Percentiles rank a stretch among this genome's conserved stretches.
phyloP scores from a whole-genome alignment of 1,140 invertebrate genomes.

The Adoxophyes honmai region DNA sequence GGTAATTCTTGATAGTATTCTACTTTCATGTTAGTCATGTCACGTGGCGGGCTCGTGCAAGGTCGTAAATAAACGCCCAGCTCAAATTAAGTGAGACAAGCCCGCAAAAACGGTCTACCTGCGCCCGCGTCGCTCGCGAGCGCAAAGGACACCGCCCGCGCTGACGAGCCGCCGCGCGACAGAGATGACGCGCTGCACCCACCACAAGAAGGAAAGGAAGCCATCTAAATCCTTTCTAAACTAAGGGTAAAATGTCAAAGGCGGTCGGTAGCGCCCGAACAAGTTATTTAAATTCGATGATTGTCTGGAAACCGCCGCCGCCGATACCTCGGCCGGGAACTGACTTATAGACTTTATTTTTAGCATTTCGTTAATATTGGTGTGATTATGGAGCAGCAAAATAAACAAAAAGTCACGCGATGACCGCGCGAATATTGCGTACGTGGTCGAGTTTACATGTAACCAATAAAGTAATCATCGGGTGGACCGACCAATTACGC shows the following conservation, averaged over 20 bases:
- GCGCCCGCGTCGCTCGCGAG: slow-evolving; percentile 41
- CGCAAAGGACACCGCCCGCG: slow-evolving; percentile 39
- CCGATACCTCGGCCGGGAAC: slow-evolving; percentile 28
- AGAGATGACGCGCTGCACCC: slow-evolving; percentile 26
- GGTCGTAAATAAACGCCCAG: slow-evolving; percentile 35
- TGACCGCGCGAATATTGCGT: slow-evolving; percentile 36
- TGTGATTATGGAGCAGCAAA: slow-evolving; percentile 36
- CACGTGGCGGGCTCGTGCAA: slow-evolving; percentile 39
- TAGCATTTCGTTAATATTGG: too few species aligned
- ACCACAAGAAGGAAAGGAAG: slow-evolving; percentile 35
- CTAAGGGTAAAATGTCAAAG: slow-evolving; percentile 59
- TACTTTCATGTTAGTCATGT: background rate
- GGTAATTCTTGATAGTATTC: too few species aligned
- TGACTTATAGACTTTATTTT: slow-evolving; percentile 21
- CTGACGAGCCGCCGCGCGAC: slow-evolving; percentile 19
- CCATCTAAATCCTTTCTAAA: slow-evolving; percentile 34
- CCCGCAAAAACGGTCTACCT: slow-evolving; percentile 65
- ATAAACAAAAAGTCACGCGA: slow-evolving; percentile 42
- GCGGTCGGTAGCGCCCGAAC: slow-evolving; percentile 52
- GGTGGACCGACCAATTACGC: slow-evolving; percentile 55
- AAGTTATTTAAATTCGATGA: slow-evolving; percentile 68
- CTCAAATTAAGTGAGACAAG: slow-evolving; percentile 54
- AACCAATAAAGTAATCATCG: slow-evolving; percentile 71
- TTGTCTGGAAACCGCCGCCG: slow-evolving; percentile 43
- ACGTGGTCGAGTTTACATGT: slow-evolving; percentile 36